Evolutionary conservation across 2,888 invertebrate species (phyloP).

Genomic region (Macrophya alboannulata): DNA sequence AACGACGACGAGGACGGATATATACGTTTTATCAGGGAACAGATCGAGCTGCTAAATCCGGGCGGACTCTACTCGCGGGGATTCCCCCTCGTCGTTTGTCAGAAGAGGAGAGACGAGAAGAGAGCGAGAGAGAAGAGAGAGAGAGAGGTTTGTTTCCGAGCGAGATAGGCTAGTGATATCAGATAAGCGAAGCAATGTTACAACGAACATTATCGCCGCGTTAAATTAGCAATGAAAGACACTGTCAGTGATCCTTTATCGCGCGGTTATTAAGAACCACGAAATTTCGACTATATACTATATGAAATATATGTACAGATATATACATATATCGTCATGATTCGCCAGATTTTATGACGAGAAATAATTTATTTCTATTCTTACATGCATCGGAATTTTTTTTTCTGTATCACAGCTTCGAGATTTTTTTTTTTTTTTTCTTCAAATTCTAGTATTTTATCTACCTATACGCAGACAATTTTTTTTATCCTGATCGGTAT

Average conservation of each 20-base stretch:
- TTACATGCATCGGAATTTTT: too few species aligned
- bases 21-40: neutral
- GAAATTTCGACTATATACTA: neutral
- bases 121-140: neutral
- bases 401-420: too few species aligned
- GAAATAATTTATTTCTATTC: too few species aligned
- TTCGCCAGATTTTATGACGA: too few species aligned
- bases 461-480: too few species aligned
- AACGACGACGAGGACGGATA: neutral
- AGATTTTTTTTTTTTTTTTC: too few species aligned
- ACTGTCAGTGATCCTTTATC: neutral
- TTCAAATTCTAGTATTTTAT: too few species aligned
- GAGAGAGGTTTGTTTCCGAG: neutral
- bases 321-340: too few species aligned
- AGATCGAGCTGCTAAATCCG: conserved; percentile 44
- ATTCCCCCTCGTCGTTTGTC: neutral
- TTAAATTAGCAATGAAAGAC: conserved; percentile 60
- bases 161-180: conserved; percentile 14
- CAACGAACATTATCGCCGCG: conserved; percentile 62
- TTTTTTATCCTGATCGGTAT: too few species aligned
- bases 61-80: neutral
- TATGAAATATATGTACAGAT: neutral
- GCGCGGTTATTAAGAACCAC: neutral
- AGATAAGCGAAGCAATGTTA: conserved; percentile 58
- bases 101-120: neutral